These are phyloP conservation scores for Montipora capitata DNA, from an alignment of 92 coral and sea anemone genomes.

Conservation along the genomic window DNA sequence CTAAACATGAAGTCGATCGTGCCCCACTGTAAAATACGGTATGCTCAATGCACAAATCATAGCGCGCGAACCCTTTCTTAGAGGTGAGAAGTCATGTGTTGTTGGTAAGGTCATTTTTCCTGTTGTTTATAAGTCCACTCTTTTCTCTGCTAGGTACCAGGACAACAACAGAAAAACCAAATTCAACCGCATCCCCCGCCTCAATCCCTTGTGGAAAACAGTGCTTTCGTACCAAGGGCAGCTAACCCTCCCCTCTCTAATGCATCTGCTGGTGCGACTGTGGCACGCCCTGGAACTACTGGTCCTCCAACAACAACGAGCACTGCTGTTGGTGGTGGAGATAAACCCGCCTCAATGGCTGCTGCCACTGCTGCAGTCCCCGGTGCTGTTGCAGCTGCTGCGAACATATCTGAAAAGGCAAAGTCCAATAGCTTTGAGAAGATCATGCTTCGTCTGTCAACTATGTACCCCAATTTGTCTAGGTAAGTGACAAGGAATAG, in stretches of 20 bases:
- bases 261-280: neutral
- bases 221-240: neutral
- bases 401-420: constrained; percentile 56
- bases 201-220: constrained; percentile 30
- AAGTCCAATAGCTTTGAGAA: constrained; percentile 96
- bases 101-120: too few species aligned
- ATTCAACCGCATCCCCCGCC: constrained; percentile 32
- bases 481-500: constrained; percentile 63
- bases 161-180: constrained; percentile 48
- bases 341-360: neutral
- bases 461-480: constrained; percentile 91
- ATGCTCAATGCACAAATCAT: too few species aligned
- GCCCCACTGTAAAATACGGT: too few species aligned
- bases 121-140: neutral
- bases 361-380: constrained; percentile 23
- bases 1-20: too few species aligned
- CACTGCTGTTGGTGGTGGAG: constrained; percentile 24
- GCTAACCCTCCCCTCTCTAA: constrained; percentile 32
- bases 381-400: constrained; percentile 35
- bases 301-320: neutral
- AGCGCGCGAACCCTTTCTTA: too few species aligned
- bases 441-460: constrained; percentile 96
- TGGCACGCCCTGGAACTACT: neutral
- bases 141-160: constrained; percentile 31
- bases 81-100: too few species aligned